Percentiles rank a stretch among this genome's conserved stretches.
Conservation (phyloP, 1,140 invertebrate genomes). For the Leguminivora glycinivorella region DNA sequence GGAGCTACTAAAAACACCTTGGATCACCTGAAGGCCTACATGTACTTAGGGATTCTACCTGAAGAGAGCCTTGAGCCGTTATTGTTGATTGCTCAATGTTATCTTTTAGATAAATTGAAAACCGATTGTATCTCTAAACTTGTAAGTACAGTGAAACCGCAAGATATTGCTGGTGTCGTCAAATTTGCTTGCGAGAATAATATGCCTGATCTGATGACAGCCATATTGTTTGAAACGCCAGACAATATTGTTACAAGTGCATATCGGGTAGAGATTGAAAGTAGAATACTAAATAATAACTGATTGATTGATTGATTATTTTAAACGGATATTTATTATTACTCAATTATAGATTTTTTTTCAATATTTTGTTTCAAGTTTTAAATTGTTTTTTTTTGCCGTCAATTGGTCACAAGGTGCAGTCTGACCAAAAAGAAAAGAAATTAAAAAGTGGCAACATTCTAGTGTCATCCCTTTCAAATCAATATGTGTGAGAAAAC, state of each 20-base stretch:
- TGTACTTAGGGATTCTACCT: conserved; percentile 15
- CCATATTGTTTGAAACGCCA: not conserved
- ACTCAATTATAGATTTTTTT: conserved; percentile 20
- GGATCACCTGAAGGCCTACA: conserved; percentile 13
- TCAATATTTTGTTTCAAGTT: too few relatives aligned
- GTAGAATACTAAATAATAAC: not conserved
- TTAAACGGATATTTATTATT: not conserved
- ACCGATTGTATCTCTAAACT: conserved; percentile 14
- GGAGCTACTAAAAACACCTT: not conserved
- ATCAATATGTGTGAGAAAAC: too few relatives aligned
- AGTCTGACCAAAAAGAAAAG: too few relatives aligned
- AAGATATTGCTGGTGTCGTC: not conserved
- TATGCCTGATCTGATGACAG: not conserved
- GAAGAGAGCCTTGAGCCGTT: not conserved
- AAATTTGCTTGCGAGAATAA: not conserved
- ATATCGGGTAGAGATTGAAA: not conserved
- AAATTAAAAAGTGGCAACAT: too few relatives aligned
- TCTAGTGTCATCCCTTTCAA: too few relatives aligned
- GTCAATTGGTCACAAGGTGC: too few relatives aligned
- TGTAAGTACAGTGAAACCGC: not conserved
- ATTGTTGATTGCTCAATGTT: not conserved
- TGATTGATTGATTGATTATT: not conserved
- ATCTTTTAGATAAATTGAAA: not conserved
- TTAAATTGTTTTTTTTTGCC: too few relatives aligned
- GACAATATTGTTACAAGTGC: not conserved